Base-by-base conservation (phyloP, 2,113 vertebrate species). In the Tragulus kanchil region DNA sequence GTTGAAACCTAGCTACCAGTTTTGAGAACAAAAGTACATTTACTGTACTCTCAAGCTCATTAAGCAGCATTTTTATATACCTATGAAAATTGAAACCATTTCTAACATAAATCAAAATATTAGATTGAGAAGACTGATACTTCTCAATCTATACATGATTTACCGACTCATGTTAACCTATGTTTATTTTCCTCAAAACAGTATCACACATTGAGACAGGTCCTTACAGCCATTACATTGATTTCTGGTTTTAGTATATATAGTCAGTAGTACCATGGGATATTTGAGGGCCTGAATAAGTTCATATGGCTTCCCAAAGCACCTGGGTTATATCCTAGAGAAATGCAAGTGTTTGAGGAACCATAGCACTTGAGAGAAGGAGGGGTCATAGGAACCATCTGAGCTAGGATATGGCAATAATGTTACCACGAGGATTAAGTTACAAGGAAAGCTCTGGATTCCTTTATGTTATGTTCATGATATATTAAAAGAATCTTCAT, bases 161-260 rank as follows among this genome's bases (percentile, higher is more conserved):
- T 94, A 89, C 12, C 81, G 17, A 50, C 52, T 94, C 90, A 54
- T 50, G 28, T 52, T 82, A 93, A 81, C 58, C 75, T 97, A 62
- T 65, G 16, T 83, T 73, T 87, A 52, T 71, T 96, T 96, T 48
- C n/a, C 31, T 95, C 87, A 64, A 59, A 92, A 94, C 65, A 85
- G 16, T 78, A 77, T 50, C 79, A 93, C 59, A 93, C 42, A 89
- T 58, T 12, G 36, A 92, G 42, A 92, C 11, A 88, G 23, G 52
- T 84, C 86, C 75, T 95, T 88, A 93, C 48, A 82, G 75, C 64
- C 97, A 73, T 71, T 93, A 92, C 96, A 59, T n/a, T 75, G 73
- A 89, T 85, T 10, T 84, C 58, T 87, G 62, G 36, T 77, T 94
- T 94, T 79, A 93, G 83, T 83, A 69, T n/a, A 81, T 21, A 23